Evolutionary conservation across 2,797 vertebrate species (phyloP).

Genomic region (Sebastes taczanowskii): DNA sequence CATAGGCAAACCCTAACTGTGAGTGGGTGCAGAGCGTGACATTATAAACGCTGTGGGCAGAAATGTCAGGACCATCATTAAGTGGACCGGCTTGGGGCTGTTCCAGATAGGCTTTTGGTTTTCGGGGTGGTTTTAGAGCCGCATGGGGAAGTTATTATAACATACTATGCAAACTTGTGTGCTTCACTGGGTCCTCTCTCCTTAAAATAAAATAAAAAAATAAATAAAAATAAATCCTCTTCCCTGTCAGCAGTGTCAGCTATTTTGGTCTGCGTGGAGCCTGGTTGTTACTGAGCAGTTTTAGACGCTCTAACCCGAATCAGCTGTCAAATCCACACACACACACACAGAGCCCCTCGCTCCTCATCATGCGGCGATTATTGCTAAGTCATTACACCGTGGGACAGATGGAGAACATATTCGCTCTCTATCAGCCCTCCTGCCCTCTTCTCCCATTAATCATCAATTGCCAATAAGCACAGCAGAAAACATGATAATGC

Average conservation of each 20-base stretch:
- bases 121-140: constrained; percentile 6
- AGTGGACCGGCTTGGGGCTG: constrained; percentile 25
- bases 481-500: constrained; percentile 46
- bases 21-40: constrained; percentile 57
- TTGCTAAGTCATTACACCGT: constrained; percentile 48
- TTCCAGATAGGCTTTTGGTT: constrained; percentile 7
- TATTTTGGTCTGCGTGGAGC: constrained; percentile 52
- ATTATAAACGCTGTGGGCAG: constrained; percentile 60
- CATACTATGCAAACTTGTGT: constrained; percentile 32
- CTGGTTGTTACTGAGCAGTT: constrained; percentile 55
- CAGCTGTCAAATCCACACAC: constrained; percentile 56
- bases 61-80: constrained; percentile 72
- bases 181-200: constrained; percentile 3
- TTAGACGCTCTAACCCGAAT: constrained; percentile 39
- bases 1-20: constrained; percentile 52
- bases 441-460: constrained; percentile 43
- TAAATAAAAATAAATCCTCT: not conserved
- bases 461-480: constrained; percentile 42
- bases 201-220: not conserved
- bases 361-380: constrained; percentile 51
- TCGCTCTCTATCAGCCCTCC: constrained; percentile 19
- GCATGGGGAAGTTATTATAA: constrained; percentile 26
- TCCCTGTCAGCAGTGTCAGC: constrained; percentile 47
- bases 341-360: constrained; percentile 8
- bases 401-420: constrained; percentile 29